Base-by-base conservation (phyloP, 2,113 vertebrate species). In the Pangasianodon gigas region DNA sequence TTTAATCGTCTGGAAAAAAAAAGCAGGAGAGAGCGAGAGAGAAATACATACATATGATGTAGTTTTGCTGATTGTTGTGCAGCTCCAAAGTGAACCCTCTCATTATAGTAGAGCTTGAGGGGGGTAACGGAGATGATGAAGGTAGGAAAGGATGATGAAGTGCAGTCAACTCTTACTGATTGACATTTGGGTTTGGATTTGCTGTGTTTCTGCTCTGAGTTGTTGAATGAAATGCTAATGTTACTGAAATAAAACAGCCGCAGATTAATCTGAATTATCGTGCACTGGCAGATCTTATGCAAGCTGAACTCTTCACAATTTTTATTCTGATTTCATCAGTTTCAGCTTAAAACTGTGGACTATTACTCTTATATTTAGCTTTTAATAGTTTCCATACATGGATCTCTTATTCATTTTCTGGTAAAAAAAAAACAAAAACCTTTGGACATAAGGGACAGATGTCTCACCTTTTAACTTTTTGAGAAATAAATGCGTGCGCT, bases 1-100 rank as follows among this genome's bases (percentile, higher is more conserved):
- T 91, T 91, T 90, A 93, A 93, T 89, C 89, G 90, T 89, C 85
- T 87, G 83, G 44, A 46, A 79, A 86, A 85, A 51, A 85, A 82
- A 48, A 65, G 44, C 2, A 48, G 56, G 46, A 32, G 67, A 48
- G 54, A 75, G 88, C 5, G 44, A 79, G 58, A 60, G 71, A 74
- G 85, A 69, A 80, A 84, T 77, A 80, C 80, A 79, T 77, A 87
- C 67, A 51, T 88, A 60, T 32, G 88, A 56, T 87, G 87, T 77
- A 69, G 69, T 77, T 89, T 89, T 77, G 46, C 83, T 89, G 82
- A 86, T 88, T 91, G 88, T 90, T 79, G 26, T 75, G 67, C 32
- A n/a, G 84, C 44, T 67, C 82, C 89, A 85, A 54, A 89, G 90
- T 87, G 62, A 87, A 69, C 82, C 56, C 56, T 87, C 87, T 89